Base-by-base conservation (phyloP, 1,140 invertebrate species). In the Belonocnema kinseyi region DNA sequence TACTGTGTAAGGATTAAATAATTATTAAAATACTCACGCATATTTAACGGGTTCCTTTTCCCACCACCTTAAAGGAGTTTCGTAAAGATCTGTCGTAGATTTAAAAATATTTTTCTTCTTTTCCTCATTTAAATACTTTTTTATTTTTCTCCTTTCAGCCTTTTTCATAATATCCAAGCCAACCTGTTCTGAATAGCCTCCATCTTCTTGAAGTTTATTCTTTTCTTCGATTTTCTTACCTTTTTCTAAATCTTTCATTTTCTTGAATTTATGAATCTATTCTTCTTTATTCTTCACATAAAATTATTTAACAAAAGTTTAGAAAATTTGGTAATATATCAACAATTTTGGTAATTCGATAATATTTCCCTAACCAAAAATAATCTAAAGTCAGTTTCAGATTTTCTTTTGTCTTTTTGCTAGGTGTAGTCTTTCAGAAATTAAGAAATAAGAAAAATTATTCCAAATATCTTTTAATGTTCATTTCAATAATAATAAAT, bases 1-100 rank as follows among this genome's bases (percentile, higher is more conserved):
- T 33, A 33, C 26, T 3, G 26, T 33, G 3, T n/a, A n/a, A 33
- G 2, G 2, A 33, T 33, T 46, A 46, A 46, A 46, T 46, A 46
- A 11, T 46, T 46, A 54, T 10, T n/a, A 17, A 17, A 10, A 40
- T 74, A 87, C 87, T 85, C 79, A 88, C 87, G 87, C 85, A 77
- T 88, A 88, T 87, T 86, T 87, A 8, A 87, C 79, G 11, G 81
- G 84, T 11, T 84, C 72, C 11, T 40, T 53, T 66, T 88, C 86
- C 87, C 87, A 88, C 87, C 87, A 88, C 21, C 61, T 75, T 6
- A 87, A 53, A 10, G 76, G 78, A 50, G 73, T 56, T 1, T 85
- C 83, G 33, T 85, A 75, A 11, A 83, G 85, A 80, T 88, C 87
- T 19, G 71, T 73, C 52, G 76, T 82, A 12, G 79, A 79, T 71